Evolutionary conservation across 30 jellyfish, hydroid and myxozoan species (phyloP).

Genomic region (Phacellophora camtschatica): DNA sequence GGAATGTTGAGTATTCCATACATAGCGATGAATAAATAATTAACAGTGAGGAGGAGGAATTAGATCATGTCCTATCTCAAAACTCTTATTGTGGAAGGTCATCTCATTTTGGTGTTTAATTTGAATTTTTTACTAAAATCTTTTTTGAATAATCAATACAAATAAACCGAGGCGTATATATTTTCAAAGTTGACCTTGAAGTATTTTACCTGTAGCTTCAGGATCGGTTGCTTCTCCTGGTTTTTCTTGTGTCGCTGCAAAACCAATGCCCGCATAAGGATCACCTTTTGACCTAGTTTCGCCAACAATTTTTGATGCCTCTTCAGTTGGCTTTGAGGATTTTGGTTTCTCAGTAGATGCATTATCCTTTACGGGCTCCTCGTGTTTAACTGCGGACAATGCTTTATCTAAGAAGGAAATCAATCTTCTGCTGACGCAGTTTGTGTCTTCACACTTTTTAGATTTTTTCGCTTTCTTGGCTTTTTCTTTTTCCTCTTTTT

Average conservation of each 20-base stretch:
- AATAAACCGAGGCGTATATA: not conserved
- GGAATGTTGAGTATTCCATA: too few species aligned
- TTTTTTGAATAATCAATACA: too few species aligned
- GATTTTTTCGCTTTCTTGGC: not conserved
- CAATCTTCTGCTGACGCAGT: constrained; percentile 57
- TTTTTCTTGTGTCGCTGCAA: constrained; percentile 15
- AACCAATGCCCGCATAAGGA: constrained; percentile 65
- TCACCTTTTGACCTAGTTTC: constrained; percentile 42
- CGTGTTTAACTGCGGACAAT: constrained; percentile 54
- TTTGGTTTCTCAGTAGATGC: not conserved
- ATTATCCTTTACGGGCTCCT: not conserved
- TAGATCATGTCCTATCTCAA: too few species aligned
- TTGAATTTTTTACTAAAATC: too few species aligned
- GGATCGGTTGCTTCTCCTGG: constrained; percentile 16
- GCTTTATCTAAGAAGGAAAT: constrained; percentile 49
- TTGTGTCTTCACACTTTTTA: constrained; percentile 15
- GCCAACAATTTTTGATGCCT: not conserved
- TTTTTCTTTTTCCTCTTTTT: too few species aligned
- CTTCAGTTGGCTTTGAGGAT: not conserved
- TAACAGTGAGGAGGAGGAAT: too few species aligned
- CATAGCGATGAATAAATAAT: too few species aligned
- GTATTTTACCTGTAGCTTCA: not conserved
- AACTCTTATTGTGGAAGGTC: too few species aligned
- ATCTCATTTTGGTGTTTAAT: too few species aligned
- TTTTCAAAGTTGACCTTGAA: too few species aligned